Conservation (phyloP, 2,888 invertebrate species). For the Allacma fusca region DNA sequence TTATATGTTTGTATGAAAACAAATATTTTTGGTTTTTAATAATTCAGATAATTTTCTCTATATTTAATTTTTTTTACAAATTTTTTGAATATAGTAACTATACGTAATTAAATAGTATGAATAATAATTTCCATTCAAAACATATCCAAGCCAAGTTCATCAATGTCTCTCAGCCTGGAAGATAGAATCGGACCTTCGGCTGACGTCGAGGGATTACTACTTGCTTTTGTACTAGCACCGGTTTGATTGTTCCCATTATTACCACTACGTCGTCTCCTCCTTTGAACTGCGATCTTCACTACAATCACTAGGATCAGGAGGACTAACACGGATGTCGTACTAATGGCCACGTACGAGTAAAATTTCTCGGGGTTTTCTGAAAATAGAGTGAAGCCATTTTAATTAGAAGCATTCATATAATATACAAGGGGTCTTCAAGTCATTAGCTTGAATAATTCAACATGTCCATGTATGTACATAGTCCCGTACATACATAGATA, state of each 20-base stretch:
- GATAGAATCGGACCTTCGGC: slow-evolving; percentile 82
- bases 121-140: not conserved
- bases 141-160: slow-evolving; percentile 63
- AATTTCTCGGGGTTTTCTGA: slow-evolving; percentile 81
- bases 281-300: slow-evolving; percentile 71
- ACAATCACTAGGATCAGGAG: slow-evolving; percentile 75
- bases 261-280: slow-evolving; percentile 71
- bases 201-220: slow-evolving; percentile 65
- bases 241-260: slow-evolving; percentile 40
- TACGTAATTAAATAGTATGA: too few species aligned
- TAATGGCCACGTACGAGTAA: slow-evolving; percentile 83
- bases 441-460: too few species aligned
- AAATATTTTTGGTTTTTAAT: too few species aligned
- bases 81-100: too few species aligned
- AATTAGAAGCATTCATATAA: not conserved
- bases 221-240: slow-evolving; percentile 31
- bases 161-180: slow-evolving; percentile 86
- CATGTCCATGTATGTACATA: too few species aligned
- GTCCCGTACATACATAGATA: too few species aligned
- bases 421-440: too few species aligned
- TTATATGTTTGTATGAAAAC: too few species aligned
- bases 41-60: too few species aligned
- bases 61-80: too few species aligned
- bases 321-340: slow-evolving; percentile 76
- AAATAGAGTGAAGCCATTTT: not conserved